phyloP scores from a whole-genome alignment of 37 sponge, comb jelly and placozoan species.

The Crambe crambe region DNA sequence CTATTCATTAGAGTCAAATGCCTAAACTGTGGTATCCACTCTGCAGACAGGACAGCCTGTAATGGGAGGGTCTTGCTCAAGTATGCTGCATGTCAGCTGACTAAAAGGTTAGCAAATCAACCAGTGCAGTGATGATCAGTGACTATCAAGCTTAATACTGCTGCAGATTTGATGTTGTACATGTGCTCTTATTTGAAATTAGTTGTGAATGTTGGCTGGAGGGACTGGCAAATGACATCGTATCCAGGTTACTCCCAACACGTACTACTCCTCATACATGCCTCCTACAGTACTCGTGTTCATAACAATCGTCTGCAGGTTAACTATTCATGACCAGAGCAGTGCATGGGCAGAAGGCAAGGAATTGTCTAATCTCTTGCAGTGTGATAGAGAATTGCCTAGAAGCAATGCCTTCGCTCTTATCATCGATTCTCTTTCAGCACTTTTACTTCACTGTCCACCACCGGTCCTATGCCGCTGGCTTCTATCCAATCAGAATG shows the following conservation, averaged over 20 bases:
- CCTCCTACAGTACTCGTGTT: too few relatives aligned
- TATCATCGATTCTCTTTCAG: slow-evolving; percentile 43
- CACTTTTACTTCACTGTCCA: slow-evolving; percentile 7
- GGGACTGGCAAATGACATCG: slow-evolving; percentile 1
- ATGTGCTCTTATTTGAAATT: slow-evolving; percentile 31
- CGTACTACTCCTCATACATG: too few relatives aligned
- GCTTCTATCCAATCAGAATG: background rate
- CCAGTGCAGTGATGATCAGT: background rate
- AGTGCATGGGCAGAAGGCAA: slow-evolving; percentile 16
- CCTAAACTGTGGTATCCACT: too few relatives aligned
- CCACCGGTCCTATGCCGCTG: slow-evolving; percentile 10
- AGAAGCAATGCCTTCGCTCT: slow-evolving; percentile 5
- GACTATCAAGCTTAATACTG: background rate
- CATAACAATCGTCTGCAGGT: background rate
- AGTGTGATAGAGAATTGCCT: too few relatives aligned
- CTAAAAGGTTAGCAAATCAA: background rate
- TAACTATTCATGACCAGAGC: slow-evolving; percentile 27
- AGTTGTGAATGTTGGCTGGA: background rate
- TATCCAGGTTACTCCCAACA: too few relatives aligned
- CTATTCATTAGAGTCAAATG: too few relatives aligned
- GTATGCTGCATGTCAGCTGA: background rate
- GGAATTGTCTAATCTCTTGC: too few relatives aligned
- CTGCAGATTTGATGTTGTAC: slow-evolving; percentile 22
- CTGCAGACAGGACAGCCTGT: slow-evolving; percentile 11
- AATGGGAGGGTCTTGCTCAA: slow-evolving; percentile 40